phyloP scores from a whole-genome alignment of 1,140 invertebrate species.

The Zaprionus tsacasi region DNA sequence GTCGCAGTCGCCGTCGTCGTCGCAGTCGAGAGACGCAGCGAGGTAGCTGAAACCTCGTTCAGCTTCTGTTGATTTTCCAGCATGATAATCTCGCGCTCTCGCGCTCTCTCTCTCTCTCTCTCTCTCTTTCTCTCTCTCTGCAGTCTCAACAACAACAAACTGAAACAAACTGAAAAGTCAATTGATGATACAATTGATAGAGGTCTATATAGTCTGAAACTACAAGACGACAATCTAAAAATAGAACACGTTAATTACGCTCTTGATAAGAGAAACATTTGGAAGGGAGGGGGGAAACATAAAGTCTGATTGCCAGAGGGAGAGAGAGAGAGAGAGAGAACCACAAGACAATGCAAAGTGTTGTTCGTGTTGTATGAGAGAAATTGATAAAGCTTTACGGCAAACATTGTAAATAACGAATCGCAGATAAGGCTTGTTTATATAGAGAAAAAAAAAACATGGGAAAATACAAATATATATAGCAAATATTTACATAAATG shows the following conservation, averaged over 20 bases:
- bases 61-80: constrained; percentile 59
- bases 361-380: constrained; percentile 8
- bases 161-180: constrained; percentile 50
- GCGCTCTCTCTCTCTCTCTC: constrained; percentile 14
- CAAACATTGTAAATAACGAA: constrained; percentile 25
- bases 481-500: neutral
- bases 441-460: neutral
- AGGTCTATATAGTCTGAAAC: constrained; percentile 29
- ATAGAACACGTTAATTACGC: constrained; percentile 64
- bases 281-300: neutral
- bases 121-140: constrained; percentile 13
- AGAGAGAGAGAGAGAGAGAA: too few relatives aligned
- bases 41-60: constrained; percentile 24
- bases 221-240: constrained; percentile 57
- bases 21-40: neutral
- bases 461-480: neutral
- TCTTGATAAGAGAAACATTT: constrained; percentile 39
- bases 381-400: constrained; percentile 23
- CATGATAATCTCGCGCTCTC: constrained; percentile 57
- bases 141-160: constrained; percentile 23
- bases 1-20: neutral
- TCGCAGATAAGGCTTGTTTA: neutral
- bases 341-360: constrained; percentile 25
- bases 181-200: constrained; percentile 70
- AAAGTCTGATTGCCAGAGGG: constrained; percentile 23